Conservation (phyloP, 2,113 vertebrate species). For the Marmota monax region DNA sequence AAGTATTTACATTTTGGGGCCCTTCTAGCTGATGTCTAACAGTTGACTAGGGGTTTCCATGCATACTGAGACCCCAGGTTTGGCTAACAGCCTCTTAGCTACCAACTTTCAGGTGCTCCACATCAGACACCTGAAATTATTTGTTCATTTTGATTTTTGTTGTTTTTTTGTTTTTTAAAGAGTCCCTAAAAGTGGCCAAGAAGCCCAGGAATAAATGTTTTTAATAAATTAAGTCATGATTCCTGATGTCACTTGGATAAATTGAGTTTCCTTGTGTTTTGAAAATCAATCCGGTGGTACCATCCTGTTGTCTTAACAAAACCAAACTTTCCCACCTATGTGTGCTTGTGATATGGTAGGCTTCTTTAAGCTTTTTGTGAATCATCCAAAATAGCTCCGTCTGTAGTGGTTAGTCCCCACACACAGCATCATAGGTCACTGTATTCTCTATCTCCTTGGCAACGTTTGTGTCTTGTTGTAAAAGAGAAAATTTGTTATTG, state of each 20-base stretch:
- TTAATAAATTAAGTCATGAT: constrained; percentile 46
- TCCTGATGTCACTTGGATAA: constrained; percentile 8
- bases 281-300: background rate
- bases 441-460: background rate
- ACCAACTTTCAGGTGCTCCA: background rate
- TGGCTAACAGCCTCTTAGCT: background rate
- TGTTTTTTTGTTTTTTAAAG: background rate
- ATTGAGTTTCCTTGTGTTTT: background rate
- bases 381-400: background rate
- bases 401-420: background rate
- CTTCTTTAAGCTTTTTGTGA: background rate
- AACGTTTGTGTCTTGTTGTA: background rate
- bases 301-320: constrained; percentile 3
- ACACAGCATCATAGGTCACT: background rate
- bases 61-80: background rate
- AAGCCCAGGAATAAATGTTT: background rate
- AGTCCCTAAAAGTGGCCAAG: background rate
- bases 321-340: background rate
- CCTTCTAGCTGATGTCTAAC: background rate
- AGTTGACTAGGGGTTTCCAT: background rate
- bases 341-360: background rate
- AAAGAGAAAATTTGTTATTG: constrained; percentile 45
- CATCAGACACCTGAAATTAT: background rate
- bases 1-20: background rate
- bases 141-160: background rate